Evolutionary conservation across 2,797 vertebrate species (phyloP), one percentile per base, ranked within the genome.

Genomic region (Eospalax fontanierii): DNA sequence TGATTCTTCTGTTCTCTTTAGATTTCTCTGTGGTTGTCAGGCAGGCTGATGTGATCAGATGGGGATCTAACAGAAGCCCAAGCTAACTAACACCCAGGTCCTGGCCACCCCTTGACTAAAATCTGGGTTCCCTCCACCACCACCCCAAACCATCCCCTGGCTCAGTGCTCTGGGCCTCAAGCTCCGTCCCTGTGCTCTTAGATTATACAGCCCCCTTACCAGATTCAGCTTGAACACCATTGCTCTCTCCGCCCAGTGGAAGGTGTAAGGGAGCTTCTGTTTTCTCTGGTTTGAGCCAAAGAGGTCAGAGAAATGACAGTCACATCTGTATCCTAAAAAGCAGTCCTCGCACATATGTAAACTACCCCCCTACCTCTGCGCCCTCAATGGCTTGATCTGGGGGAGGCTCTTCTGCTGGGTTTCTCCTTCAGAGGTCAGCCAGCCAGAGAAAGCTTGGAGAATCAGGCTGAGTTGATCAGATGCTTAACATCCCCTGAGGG

Each of bases 221-320:
- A 86, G 87, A 40, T 59, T 85, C 46, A n/a, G 6, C 76, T 71
- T 73, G 38, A 66, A 28, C 57, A 7, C 68, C 14, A 2, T 19
- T 76, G n/a, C 8, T 84, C 12, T 33, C 46, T 76, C 30, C 80
- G 19, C 30, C 63, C 82, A 65, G 57, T 71, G 19, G 11, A 81
- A 86, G 4, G 22, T 68, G 0, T 43, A 28, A n/a, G 19, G 50
- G 50, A 57, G 9, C 71, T 81, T 66, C 28, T 54, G n/a, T 59
- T 65, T 70, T 85, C 76, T 94, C 26, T 73, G 88, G 15, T 61
- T 73, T 63, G 43, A 84, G 46, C 70, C 28, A 81, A 68, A 15
- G 5, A 18, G 33, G 28, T 71, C 38, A 33, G 38, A 75, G 66
- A 83, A 79, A 30, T 6, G 59, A 91, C 40, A 15, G 1, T 15